Conservation (phyloP, 2,888 invertebrate species). For the Yponomeuta malinellus region DNA sequence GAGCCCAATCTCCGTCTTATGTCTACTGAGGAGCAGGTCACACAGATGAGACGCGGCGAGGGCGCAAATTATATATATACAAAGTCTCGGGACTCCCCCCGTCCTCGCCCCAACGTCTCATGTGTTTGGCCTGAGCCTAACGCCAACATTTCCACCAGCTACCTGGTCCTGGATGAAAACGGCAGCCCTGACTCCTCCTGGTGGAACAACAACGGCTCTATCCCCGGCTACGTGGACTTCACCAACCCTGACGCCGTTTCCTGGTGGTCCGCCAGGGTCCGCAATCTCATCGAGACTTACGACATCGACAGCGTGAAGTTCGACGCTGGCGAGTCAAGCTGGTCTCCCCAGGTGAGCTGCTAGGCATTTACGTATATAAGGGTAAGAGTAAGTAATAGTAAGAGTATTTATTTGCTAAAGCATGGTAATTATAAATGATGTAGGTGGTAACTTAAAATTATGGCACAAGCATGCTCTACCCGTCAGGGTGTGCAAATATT, state of each 20-base stretch:
- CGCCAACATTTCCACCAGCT: conserved; percentile 36
- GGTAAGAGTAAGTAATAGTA: no score
- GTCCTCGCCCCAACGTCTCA: background rate
- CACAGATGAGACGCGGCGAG: no score
- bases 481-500: no score
- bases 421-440: no score
- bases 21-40: no score
- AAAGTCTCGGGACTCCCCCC: no score
- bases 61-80: no score
- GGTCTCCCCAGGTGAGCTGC: conserved; percentile 74
- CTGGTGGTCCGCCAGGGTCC: conserved; percentile 75
- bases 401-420: no score
- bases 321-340: conserved; percentile 86
- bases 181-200: conserved; percentile 66
- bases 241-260: conserved; percentile 80
- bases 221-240: conserved; percentile 81
- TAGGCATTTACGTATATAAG: background rate
- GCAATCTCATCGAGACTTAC: conserved; percentile 72
- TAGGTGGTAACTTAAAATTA: no score
- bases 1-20: no score
- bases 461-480: no score
- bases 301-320: conserved; percentile 87
- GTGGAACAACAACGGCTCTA: conserved; percentile 72
- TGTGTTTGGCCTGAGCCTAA: background rate
- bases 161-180: conserved; percentile 67